Conservation (phyloP, 2,797 vertebrate species). For the Lemur catta region DNA sequence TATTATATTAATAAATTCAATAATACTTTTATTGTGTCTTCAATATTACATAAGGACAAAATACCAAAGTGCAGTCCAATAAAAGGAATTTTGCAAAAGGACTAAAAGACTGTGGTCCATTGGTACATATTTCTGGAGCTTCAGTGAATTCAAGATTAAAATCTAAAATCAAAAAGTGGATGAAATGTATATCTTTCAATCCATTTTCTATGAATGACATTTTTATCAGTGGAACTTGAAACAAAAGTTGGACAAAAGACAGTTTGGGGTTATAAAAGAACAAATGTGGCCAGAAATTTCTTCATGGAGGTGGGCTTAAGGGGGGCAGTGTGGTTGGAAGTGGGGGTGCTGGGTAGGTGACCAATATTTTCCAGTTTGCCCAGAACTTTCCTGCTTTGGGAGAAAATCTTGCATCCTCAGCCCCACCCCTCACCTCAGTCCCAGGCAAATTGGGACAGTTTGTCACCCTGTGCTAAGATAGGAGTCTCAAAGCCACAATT, state of each 20-base stretch:
- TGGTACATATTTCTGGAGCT: not conserved
- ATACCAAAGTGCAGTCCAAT: not conserved
- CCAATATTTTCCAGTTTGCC: not conserved
- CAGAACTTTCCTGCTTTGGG: not conserved
- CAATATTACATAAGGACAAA: not conserved
- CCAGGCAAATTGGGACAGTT: not conserved
- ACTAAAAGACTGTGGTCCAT: not conserved
- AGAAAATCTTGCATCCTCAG: not conserved
- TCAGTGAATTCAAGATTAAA: not conserved
- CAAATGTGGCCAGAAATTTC: not conserved
- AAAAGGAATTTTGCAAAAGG: not conserved
- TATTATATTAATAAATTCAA: not conserved
- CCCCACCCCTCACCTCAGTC: accelerated
- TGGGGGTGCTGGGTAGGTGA: not conserved
- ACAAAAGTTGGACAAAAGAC: not conserved
- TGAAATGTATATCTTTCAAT: not conserved
- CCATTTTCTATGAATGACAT: not conserved
- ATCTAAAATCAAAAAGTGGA: not conserved
- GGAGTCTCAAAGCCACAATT: not conserved
- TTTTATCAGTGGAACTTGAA: not conserved
- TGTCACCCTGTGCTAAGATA: not conserved
- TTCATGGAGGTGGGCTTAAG: not conserved
- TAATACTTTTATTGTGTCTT: not conserved
- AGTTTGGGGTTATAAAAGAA: not conserved
- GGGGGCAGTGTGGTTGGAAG: not conserved